Evolutionary conservation across 2,797 vertebrate species (phyloP).

Genomic region (Paratrypauchen microcephalus): DNA sequence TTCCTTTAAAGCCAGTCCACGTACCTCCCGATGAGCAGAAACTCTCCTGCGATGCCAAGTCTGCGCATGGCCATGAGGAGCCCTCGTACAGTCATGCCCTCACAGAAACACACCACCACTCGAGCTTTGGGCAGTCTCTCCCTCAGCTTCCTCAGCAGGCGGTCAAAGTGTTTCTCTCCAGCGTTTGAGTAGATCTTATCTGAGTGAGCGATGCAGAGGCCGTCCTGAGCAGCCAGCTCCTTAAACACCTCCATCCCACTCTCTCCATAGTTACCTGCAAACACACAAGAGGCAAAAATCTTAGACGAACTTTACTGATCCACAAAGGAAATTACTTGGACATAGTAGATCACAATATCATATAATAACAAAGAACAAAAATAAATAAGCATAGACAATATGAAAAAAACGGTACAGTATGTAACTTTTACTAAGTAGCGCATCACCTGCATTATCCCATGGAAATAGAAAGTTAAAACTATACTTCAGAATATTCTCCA

Average conservation of each 20-base stretch:
- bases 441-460: no score
- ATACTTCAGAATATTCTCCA: no score
- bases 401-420: no score
- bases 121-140: slow-evolving; percentile 94
- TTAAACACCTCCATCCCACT: slow-evolving; percentile 99
- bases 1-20: no score
- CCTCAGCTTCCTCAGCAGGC: slow-evolving; percentile 90
- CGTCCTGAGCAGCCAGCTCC: slow-evolving; percentile 92
- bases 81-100: slow-evolving; percentile 96
- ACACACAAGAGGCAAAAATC: neutral
- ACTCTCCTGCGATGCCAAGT: slow-evolving; percentile 87
- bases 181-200: slow-evolving; percentile 99
- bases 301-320: no score
- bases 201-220: slow-evolving; percentile 95
- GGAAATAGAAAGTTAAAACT: no score
- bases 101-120: slow-evolving; percentile 97
- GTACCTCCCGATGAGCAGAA: slow-evolving; percentile 95
- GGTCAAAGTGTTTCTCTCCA: slow-evolving; percentile 93
- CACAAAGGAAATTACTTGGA: no score
- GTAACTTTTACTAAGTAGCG: no score
- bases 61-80: slow-evolving; percentile 96
- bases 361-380: no score
- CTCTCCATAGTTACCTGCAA: slow-evolving; percentile 94
- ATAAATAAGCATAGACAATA: no score
- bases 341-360: no score